Conservation (phyloP, 2,888 invertebrate genomes). For the Therioaphis trifolii region DNA sequence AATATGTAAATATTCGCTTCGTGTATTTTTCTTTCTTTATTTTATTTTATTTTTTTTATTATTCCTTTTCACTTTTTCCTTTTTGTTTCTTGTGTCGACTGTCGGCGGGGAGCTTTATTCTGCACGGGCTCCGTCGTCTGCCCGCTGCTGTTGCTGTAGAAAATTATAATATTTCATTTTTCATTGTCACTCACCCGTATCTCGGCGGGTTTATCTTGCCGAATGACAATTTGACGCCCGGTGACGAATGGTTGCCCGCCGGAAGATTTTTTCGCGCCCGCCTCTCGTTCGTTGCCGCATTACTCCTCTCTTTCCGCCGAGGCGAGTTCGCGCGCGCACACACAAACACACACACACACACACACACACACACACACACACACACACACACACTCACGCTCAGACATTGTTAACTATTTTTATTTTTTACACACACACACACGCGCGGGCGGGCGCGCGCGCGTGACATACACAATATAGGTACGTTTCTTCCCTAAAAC, state of each 20-base stretch:
- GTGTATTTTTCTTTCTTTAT: slow-evolving; percentile 20
- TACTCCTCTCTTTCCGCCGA: not conserved
- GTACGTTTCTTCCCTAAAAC: too few relatives aligned
- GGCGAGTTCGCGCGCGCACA: not conserved
- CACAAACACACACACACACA: not conserved
- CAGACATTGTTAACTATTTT: slow-evolving; percentile 43
- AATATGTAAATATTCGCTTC: slow-evolving; percentile 60
- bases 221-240: slow-evolving; percentile 63
- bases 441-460: too few relatives aligned
- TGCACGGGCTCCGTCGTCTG: not conserved
- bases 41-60: slow-evolving; percentile 40
- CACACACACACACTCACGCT: too few relatives aligned
- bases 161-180: slow-evolving; percentile 63
- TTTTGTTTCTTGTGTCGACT: slow-evolving; percentile 63
- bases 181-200: slow-evolving; percentile 62
- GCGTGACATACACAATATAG: too few relatives aligned
- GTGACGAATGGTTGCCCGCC: slow-evolving; percentile 61
- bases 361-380: not conserved
- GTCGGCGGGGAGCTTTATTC: slow-evolving; percentile 61
- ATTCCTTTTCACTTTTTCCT: slow-evolving; percentile 63
- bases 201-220: slow-evolving; percentile 61
- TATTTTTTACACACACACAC: not conserved
- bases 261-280: slow-evolving; percentile 58
- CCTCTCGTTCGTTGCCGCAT: not conserved
- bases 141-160: slow-evolving; percentile 38